A percentile compares a stretch with the other conserved stretches of the same genome.
phyloP scores from a whole-genome alignment of 1,140 invertebrate genomes.

The Tetragonula clypearis region DNA sequence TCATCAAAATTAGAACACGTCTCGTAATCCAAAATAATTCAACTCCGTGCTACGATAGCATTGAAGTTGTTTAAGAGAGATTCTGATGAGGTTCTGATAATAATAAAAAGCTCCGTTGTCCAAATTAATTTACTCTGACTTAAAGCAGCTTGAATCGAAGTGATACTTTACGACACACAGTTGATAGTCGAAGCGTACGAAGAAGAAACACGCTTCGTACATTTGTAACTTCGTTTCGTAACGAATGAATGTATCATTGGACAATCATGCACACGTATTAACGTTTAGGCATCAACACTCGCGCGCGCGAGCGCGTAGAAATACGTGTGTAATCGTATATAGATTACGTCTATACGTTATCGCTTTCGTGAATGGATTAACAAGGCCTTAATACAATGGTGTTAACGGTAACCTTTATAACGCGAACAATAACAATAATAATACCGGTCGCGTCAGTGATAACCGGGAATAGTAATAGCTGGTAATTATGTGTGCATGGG shows the following conservation, averaged over 20 bases:
- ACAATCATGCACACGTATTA: background rate
- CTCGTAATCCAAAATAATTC: too few species aligned
- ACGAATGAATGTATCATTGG: background rate
- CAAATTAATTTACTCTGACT: too few species aligned
- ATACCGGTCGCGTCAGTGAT: background rate
- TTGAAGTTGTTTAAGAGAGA: too few species aligned
- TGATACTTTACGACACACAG: too few species aligned
- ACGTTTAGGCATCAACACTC: background rate
- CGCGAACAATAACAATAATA: background rate
- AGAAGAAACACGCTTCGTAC: too few species aligned
- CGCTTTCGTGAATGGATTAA: constrained; percentile 1
- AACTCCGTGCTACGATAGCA: too few species aligned
- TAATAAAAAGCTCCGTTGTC: too few species aligned
- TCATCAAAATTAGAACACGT: too few species aligned
- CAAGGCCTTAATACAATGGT: constrained; percentile 10
- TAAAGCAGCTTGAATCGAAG: too few species aligned
- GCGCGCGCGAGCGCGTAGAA: background rate
- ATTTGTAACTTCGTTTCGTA: too few species aligned
- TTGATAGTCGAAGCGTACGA: too few species aligned
- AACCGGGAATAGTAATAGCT: background rate
- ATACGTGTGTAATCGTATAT: background rate
- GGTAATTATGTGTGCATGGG: constrained; percentile 7
- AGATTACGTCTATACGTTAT: background rate
- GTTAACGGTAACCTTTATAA: constrained; percentile 28
- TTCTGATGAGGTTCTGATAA: too few species aligned